These are phyloP conservation scores for Eremophila alpestris DNA, from an alignment of 2,797 vertebrate species.

Conservation along the genomic window DNA sequence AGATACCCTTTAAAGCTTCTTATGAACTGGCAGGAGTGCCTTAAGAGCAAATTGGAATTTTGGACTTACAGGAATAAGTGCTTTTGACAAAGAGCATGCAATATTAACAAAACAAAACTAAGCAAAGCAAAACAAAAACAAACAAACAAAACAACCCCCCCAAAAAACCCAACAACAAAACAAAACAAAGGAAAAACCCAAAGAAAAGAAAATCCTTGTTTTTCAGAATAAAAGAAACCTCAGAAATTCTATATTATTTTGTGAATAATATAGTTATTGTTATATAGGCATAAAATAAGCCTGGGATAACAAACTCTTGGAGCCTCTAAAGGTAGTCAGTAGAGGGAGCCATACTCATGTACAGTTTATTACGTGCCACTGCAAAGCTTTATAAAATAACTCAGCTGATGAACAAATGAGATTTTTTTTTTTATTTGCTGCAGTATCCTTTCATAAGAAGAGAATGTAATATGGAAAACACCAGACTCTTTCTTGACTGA, in stretches of 20 bases:
- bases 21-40: not conserved
- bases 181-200: accelerated
- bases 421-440: not conserved
- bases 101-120: too few relatives aligned
- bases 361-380: not conserved
- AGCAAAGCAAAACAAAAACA: not conserved
- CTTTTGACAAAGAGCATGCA: not conserved
- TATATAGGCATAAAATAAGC: not conserved
- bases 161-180: too few relatives aligned
- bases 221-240: not conserved
- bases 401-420: not conserved
- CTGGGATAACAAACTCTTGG: not conserved
- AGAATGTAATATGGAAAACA: not conserved
- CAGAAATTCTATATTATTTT: not conserved
- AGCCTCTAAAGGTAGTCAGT: not conserved
- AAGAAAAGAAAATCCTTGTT: not conserved
- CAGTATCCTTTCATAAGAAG: not conserved
- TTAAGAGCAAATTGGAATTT: not conserved
- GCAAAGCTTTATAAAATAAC: not conserved
- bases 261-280: not conserved
- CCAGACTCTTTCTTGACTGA: not conserved
- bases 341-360: constrained; percentile 8
- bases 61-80: not conserved
- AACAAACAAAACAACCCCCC: too few relatives aligned
- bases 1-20: not conserved